These are phyloP conservation scores for Neelides folsomi DNA, from an alignment of 2,888 invertebrate genomes.

Conservation along the genomic window DNA sequence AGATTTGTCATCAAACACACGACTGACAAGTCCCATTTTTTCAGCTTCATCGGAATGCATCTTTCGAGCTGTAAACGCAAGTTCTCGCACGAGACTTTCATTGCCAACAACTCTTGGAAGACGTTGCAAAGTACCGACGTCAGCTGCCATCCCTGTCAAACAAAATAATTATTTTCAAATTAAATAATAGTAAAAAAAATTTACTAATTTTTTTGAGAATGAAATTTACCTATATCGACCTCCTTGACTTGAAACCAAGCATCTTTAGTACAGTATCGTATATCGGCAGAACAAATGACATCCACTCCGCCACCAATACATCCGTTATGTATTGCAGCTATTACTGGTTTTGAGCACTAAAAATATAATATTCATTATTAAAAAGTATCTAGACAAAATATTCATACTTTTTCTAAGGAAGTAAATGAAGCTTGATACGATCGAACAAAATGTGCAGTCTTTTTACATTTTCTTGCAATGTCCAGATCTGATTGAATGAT, in stretches of 20 bases:
- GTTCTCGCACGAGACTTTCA: conserved; percentile 70
- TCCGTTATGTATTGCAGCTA: conserved; percentile 70
- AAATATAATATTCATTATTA: conserved; percentile 2
- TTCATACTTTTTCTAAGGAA: conserved; percentile 55
- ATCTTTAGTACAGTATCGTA: conserved; percentile 77
- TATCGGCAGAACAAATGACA: conserved; percentile 76
- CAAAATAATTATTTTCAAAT: neutral
- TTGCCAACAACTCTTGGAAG: conserved; percentile 81
- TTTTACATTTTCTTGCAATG: conserved; percentile 59
- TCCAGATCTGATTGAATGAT: conserved; percentile 54
- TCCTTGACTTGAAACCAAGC: conserved; percentile 89
- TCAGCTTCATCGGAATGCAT: conserved; percentile 68
- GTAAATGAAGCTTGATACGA: conserved; percentile 64
- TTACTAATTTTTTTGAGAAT: neutral
- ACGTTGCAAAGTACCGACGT: conserved; percentile 86
- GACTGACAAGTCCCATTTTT: conserved; percentile 67
- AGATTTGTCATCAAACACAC: conserved; percentile 54
- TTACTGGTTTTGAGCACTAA: conserved; percentile 76
- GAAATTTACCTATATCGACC: conserved; percentile 40
- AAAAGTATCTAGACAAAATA: neutral
- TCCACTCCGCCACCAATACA: conserved; percentile 89
- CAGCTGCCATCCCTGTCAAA: conserved; percentile 74
- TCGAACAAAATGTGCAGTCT: conserved; percentile 50
- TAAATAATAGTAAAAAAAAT: neutral
- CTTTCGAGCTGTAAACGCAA: conserved; percentile 74